A percentile compares a stretch with the other conserved stretches of the same genome.
Conservation (phyloP, 2,888 invertebrate genomes). For the Villa cingulata region DNA sequence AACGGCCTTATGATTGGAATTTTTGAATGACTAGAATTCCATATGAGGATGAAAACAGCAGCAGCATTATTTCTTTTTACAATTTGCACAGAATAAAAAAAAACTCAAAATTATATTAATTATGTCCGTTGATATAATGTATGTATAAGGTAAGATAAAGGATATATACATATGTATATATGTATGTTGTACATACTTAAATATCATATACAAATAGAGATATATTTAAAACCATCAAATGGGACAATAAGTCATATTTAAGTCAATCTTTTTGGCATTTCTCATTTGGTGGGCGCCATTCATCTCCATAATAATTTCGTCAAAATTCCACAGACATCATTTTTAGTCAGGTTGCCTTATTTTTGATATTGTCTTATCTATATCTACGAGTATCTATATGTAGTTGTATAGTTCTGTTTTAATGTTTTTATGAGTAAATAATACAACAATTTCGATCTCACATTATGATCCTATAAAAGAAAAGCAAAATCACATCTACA, state of each 20-base stretch:
- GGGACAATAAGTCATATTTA: slow-evolving; percentile 11
- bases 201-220: too few relatives aligned
- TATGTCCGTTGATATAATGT: too few relatives aligned
- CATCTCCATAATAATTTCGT: slow-evolving; percentile 30
- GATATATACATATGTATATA: neutral
- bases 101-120: too few relatives aligned
- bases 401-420: neutral
- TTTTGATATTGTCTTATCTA: too few relatives aligned
- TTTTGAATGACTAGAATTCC: slow-evolving; percentile 12
- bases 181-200: neutral
- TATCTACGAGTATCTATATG: too few relatives aligned
- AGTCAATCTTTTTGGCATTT: slow-evolving; percentile 9
- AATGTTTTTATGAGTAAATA: neutral
- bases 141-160: too few relatives aligned
- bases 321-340: slow-evolving; percentile 18
- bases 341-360: too few relatives aligned
- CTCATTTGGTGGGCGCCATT: slow-evolving; percentile 31
- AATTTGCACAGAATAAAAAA: neutral
- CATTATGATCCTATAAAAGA: neutral
- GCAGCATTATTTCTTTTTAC: neutral
- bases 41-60: slow-evolving; percentile 1
- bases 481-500: too few relatives aligned
- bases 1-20: slow-evolving; percentile 12
- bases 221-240: neutral
- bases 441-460: neutral